phyloP scores from a whole-genome alignment of 1,140 invertebrate genomes.

The Nephotettix cincticeps region DNA sequence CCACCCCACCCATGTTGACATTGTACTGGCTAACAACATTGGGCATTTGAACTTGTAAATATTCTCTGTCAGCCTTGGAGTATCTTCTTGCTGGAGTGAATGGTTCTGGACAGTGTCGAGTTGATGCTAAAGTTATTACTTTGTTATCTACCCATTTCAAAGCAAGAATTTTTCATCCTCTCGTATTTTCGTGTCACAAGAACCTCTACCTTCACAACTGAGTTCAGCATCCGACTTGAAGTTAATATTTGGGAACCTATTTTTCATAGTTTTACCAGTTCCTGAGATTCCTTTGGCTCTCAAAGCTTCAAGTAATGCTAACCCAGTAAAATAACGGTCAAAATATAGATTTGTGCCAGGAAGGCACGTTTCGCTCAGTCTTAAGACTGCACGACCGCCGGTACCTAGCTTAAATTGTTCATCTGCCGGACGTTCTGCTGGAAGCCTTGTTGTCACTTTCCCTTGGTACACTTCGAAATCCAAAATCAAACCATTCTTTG shows the following conservation, averaged over 20 bases:
- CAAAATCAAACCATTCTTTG: slow-evolving; percentile 30
- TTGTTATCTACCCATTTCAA: slow-evolving; percentile 33
- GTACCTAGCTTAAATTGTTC: too few relatives aligned
- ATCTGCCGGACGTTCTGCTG: too few relatives aligned
- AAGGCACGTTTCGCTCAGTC: slow-evolving; percentile 30
- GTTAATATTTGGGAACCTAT: slow-evolving; percentile 4
- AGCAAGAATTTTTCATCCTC: not conserved
- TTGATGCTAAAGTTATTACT: slow-evolving; percentile 30
- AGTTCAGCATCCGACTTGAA: slow-evolving; percentile 9
- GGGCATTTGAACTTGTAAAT: slow-evolving; percentile 38
- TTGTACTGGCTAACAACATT: slow-evolving; percentile 42
- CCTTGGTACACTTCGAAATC: slow-evolving; percentile 32
- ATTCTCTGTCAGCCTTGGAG: slow-evolving; percentile 42
- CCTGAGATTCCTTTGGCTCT: not conserved
- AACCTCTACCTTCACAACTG: not conserved
- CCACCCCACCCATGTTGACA: slow-evolving; percentile 43
- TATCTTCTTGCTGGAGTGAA: slow-evolving; percentile 36
- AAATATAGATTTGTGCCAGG: slow-evolving; percentile 36
- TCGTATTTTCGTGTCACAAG: not conserved
- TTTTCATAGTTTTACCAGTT: slow-evolving; percentile 28
- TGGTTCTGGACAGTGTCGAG: slow-evolving; percentile 26
- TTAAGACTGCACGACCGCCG: slow-evolving; percentile 32
- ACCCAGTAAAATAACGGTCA: slow-evolving; percentile 39
- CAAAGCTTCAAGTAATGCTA: slow-evolving; percentile 19
- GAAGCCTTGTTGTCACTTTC: not conserved